Conservation (phyloP, 2,113 vertebrate species). For the Excalfactoria chinensis region DNA sequence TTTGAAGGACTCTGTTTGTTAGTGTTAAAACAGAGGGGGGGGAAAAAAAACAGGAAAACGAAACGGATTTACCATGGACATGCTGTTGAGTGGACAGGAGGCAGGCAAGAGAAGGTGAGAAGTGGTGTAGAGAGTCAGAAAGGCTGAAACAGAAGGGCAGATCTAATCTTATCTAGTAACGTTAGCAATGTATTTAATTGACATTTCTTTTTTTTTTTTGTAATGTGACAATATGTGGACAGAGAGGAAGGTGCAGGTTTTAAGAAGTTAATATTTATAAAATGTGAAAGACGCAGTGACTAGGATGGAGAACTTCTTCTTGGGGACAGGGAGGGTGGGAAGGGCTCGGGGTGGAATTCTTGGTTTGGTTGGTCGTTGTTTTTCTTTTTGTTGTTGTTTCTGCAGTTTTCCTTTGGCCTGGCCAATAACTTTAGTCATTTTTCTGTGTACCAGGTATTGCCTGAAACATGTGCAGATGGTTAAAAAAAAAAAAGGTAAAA, state of each 20-base stretch:
- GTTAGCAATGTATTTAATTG: constrained; percentile 91
- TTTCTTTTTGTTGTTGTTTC: constrained; percentile 41
- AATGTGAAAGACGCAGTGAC: constrained; percentile 86
- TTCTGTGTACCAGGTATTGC: constrained; percentile 83
- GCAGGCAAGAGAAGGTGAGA: constrained; percentile 74
- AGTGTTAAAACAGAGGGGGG: constrained; percentile 26
- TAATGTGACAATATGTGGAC: constrained; percentile 86
- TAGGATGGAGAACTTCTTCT: constrained; percentile 77
- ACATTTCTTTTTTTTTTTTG: constrained; percentile 83
- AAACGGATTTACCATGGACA: constrained; percentile 32
- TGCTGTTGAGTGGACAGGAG: constrained; percentile 58
- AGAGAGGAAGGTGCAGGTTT: constrained; percentile 81
- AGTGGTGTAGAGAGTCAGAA: constrained; percentile 67
- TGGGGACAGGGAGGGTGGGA: constrained; percentile 74
- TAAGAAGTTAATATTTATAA: constrained; percentile 89
- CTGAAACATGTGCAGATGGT: constrained; percentile 79
- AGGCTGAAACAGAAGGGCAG: constrained; percentile 76
- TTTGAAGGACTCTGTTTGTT: constrained; percentile 75
- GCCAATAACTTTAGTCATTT: constrained; percentile 77
- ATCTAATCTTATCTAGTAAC: constrained; percentile 86
- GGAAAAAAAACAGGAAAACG: not conserved
- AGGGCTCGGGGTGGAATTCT: constrained; percentile 69
- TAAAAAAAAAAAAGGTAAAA: constrained; percentile 22
- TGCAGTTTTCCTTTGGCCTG: constrained; percentile 74
- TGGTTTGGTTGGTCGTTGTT: not conserved